A percentile compares a stretch with the other conserved stretches of the same genome.
These are phyloP conservation scores for Pollenia angustigena DNA, from an alignment of 2,888 invertebrate genomes.

Conservation along the genomic window DNA sequence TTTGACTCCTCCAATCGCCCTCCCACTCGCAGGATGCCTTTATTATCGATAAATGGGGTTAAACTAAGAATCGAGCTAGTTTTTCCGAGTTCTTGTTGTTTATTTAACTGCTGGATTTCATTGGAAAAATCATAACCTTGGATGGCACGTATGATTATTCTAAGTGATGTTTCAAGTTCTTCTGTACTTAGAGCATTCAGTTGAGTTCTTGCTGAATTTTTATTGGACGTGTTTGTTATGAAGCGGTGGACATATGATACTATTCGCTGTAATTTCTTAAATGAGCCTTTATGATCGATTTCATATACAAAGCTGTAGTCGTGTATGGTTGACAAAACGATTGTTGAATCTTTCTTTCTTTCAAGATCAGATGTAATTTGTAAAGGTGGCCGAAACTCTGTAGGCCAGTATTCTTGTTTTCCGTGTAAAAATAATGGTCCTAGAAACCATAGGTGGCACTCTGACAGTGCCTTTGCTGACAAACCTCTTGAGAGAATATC, in stretches of 20 bases:
- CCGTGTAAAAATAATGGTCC: background rate
- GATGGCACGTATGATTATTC: too few species aligned
- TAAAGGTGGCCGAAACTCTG: background rate
- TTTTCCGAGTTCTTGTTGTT: too few species aligned
- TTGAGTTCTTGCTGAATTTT: background rate
- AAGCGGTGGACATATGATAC: background rate
- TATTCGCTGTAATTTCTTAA: conserved; percentile 6
- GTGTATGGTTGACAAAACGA: background rate
- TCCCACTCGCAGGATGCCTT: background rate
- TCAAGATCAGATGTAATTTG: background rate
- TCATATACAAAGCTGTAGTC: background rate
- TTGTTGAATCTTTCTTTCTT: background rate
- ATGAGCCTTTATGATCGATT: background rate
- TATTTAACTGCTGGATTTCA: too few species aligned
- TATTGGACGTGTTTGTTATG: background rate
- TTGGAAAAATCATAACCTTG: too few species aligned
- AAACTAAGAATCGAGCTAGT: too few species aligned
- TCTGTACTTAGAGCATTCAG: background rate
- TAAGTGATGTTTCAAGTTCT: background rate
- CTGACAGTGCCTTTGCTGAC: too few species aligned
- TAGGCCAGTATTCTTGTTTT: background rate
- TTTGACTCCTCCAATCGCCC: background rate
- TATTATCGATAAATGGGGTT: background rate
- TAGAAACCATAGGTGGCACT: background rate
- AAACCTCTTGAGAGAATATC: background rate